A percentile compares a stretch with the other conserved stretches of the same genome.
These are phyloP conservation scores for Alentia gelatinosa DNA, from an alignment of 2,888 invertebrate species.

Conservation along the genomic window DNA sequence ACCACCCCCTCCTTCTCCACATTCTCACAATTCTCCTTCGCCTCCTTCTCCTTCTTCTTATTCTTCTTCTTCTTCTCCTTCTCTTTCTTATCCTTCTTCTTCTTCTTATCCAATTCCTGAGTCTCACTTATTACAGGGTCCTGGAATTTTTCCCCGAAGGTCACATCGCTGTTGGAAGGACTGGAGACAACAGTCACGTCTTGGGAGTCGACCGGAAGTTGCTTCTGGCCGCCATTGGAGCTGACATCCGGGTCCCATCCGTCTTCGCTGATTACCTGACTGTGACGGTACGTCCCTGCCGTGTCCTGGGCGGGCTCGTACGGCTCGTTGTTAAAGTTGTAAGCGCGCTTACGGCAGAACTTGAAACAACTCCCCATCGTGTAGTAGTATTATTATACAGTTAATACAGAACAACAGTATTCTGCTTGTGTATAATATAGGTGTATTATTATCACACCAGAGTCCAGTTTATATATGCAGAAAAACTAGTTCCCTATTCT, in stretches of 20 bases:
- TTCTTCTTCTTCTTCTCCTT: slow-evolving; percentile 26
- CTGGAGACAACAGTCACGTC: not conserved
- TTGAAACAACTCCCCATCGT: slow-evolving; percentile 36
- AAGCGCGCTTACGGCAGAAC: slow-evolving; percentile 20
- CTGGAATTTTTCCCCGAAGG: not conserved
- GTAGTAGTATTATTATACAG: too few relatives aligned
- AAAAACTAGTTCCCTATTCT: too few relatives aligned
- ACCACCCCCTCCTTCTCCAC: not conserved
- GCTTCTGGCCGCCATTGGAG: not conserved
- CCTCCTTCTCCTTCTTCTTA: not conserved
- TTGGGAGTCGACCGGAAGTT: not conserved
- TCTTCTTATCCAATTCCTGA: not conserved
- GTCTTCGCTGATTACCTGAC: not conserved
- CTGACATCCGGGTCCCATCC: not conserved
- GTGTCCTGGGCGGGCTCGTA: not conserved
- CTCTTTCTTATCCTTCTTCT: slow-evolving; percentile 29
- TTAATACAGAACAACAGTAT: too few relatives aligned
- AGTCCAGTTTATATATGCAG: too few relatives aligned
- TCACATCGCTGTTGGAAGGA: slow-evolving; percentile 25
- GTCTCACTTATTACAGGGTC: not conserved
- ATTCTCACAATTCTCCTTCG: slow-evolving; percentile 15
- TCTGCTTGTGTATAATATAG: too few relatives aligned
- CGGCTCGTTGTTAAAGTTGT: slow-evolving; percentile 6
- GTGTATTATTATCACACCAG: too few relatives aligned
- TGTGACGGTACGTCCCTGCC: not conserved